Conservation (phyloP, 1,140 invertebrate species). For the Drosophila murphyi region DNA sequence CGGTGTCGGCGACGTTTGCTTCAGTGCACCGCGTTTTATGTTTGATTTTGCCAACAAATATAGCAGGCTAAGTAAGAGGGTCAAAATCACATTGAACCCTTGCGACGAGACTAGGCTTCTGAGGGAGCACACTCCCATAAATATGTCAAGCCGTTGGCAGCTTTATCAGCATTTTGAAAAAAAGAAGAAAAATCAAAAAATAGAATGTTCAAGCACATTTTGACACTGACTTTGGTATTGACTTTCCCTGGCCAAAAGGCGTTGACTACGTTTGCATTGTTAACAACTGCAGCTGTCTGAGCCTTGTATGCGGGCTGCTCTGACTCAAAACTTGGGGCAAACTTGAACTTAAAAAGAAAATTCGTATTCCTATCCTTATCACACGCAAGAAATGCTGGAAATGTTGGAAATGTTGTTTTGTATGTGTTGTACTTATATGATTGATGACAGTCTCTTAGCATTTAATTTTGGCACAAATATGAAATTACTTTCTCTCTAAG, state of each 20-base stretch:
- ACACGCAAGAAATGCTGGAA: neutral
- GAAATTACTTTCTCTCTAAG: too few relatives aligned
- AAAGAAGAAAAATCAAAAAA: neutral
- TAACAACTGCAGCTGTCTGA: neutral
- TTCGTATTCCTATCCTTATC: neutral
- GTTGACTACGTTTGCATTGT: neutral
- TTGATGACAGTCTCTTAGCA: too few relatives aligned
- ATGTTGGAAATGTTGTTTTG: neutral
- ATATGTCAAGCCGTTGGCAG: neutral
- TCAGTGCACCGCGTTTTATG: conserved; percentile 54
- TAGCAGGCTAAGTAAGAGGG: neutral
- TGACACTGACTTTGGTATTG: neutral
- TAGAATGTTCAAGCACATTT: neutral
- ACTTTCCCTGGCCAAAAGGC: neutral
- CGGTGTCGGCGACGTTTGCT: conserved; percentile 48
- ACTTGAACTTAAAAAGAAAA: too few relatives aligned
- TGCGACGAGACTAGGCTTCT: neutral
- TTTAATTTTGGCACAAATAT: too few relatives aligned
- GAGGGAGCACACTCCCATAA: neutral
- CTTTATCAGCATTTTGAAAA: neutral
- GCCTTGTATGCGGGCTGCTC: neutral
- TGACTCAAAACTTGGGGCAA: neutral
- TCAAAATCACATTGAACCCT: neutral
- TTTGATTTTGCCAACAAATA: neutral
- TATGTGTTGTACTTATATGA: too few relatives aligned